Evolutionary conservation across 2,113 vertebrate species (phyloP), one percentile per base, ranked within the genome.

Genomic region (Polyodon spathula): DNA sequence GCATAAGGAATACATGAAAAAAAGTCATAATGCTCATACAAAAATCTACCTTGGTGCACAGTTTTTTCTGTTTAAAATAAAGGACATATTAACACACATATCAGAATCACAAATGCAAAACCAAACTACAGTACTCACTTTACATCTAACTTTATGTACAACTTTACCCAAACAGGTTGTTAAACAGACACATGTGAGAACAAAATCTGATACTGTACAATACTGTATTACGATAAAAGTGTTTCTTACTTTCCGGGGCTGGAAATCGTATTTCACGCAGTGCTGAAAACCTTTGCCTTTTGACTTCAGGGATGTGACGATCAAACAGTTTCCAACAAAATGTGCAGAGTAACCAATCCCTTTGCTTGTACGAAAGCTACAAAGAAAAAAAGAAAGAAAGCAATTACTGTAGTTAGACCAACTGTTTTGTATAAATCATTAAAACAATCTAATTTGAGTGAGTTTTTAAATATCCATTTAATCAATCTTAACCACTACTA

Each of bases 241-340:
- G 11, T 16, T 38, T 37, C 81, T 83, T 82, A 98, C 94, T 90
- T 97, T 98, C 53, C 93, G 90, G 46, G 93, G 94, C 67, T 97
- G 94, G 69, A 98, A 98, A 76, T 98, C 95, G 0, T 95, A 98
- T 66, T 98, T 97, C 60, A 98, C 95, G 82, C 95, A 98, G 66
- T 98, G 95, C 79, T 98, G 95, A 76, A 98, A 98, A 71, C 95
- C 95, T 88, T 98, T 98, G 67, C 95, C 94, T 86, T 98, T 98
- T n/a, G 94, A 97, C 73, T 98, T 97, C 67, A 97, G 17, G 0
- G 95, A 98, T 3, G 95, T 98, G 51, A 98, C 92, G 63, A 97
- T 97, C 75, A 98, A 83, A 79, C 94, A 97, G 78, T 94, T 97
- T 54, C 94, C 94, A 67, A 97, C 94, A 76, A 98, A 98, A 88